Evolutionary conservation across 2,888 invertebrate genomes (phyloP), one percentile per base, ranked within the genome.

Genomic region (Drosophila colorata): DNA sequence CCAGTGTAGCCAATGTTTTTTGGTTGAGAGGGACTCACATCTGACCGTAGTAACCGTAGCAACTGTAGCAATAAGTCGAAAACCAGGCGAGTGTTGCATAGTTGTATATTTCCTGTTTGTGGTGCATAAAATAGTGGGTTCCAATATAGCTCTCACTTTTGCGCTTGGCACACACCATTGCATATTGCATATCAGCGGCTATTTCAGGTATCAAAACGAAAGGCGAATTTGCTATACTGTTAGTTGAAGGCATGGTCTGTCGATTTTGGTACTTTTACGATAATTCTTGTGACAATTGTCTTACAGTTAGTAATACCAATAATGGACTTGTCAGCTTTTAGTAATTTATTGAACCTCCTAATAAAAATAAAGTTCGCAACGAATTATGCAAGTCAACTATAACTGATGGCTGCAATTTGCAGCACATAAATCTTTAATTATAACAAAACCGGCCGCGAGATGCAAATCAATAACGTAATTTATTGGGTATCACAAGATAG

Each of bases 51-150:
- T 44, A 57, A 60, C 47, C 14, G 18, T 41, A 33, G 55, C 56
- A 44, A 57, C 44, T 14, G 40, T 35, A 55, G 35, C 49, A 55
- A 66, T 52, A 49, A 71, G 65, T 41, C 28, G 59, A 68, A 80
- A 67, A 48, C 57, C 63, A 46, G 65, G 57, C 59, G 49, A 77
- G 44, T 73, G 60, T 41, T 61, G 55, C 49, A 53, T 49, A 58
- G 77, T 51, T 67, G 78, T 53, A 69, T 68, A 82, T 82, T 83
- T 83, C 80, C 81, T 78, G 88, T 77, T 88, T 88, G 77, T 67
- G 66, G 56, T 61, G 67, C 59, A 64, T 55, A 74, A 74, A 74
- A 68, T 70, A 63, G 67, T 69, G 64, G 57, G 70, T 71, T 43
- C 47, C 65, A 78, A 77, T 64, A 78, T 65, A 59, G 70, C 70